Conservation (phyloP, 2,797 vertebrate species). For the Gallinago stenura region DNA sequence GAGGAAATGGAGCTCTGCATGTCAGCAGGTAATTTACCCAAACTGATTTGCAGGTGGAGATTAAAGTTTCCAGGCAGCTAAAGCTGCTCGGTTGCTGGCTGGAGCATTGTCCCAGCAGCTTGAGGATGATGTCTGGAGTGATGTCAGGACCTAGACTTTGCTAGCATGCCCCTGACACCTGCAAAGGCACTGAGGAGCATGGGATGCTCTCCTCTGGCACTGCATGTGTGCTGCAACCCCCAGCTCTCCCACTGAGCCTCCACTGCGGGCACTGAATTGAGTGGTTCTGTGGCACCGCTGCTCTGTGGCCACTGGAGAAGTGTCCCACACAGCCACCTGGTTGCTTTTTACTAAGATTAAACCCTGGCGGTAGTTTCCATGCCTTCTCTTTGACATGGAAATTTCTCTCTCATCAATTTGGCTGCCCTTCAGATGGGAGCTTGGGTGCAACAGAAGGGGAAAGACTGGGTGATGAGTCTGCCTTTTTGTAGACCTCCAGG, state of each 20-base stretch:
- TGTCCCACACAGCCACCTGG: neutral
- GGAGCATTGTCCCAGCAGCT: neutral
- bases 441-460: neutral
- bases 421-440: neutral
- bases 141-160: neutral
- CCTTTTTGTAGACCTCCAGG: neutral
- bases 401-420: neutral
- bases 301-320: neutral
- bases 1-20: neutral
- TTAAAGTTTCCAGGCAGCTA: neutral
- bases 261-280: rapidly evolving
- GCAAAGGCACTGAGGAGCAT: neutral
- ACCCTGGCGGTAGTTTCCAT: neutral
- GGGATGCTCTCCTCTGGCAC: rapidly evolving
- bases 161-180: neutral
- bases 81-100: neutral
- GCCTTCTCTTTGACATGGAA: neutral
- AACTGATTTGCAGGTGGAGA: neutral
- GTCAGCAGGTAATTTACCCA: neutral
- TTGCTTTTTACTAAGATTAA: neutral
- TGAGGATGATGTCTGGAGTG: neutral
- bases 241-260: neutral
- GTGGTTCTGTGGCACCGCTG: neutral
- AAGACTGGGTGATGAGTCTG: neutral
- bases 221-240: neutral